Evolutionary conservation across 2,888 invertebrate species (phyloP), one percentile per base, ranked within the genome.

Genomic region (Diloba caeruleocephala): DNA sequence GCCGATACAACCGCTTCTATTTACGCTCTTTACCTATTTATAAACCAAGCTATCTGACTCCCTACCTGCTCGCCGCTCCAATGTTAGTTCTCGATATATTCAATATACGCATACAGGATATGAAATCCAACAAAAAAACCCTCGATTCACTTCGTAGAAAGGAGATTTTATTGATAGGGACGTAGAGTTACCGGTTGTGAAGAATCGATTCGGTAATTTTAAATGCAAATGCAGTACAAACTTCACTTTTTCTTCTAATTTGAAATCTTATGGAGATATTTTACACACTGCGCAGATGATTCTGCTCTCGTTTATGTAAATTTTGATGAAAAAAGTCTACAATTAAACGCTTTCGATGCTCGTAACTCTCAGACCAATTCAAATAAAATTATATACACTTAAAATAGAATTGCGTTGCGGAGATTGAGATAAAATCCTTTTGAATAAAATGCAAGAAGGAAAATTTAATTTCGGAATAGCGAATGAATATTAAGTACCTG

Each of bases 21-120:
- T 92, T 92, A 90, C 88, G 89, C 88, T 90, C 85, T 85, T 92
- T 91, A 92, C 90, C 91, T 92, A 92, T 93, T 92, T 93, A 92
- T 93, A 92, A 88, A 84, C 81, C 82, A 79, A 81, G 78, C 79
- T 87, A 87, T 87, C 86, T 77, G 76, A 79, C 84, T 87, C 81
- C 82, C 88, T 90, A 92, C 92, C 90, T 92, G 89, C 79, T 77
- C 78, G 36, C 68, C 56, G 74, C 59, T 76, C 67, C 72, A 76
- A 71, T 81, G 71, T 70, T 76, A 62, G 70, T 60, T 76, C 69
- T 74, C 66, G 50, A 71, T 70, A 66, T 63, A 65, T 56, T 65
- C 38, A 54, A 44, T 64, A 67, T 46, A 67, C 65, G 66, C 56
- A 70, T 55, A 21, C 3, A 5, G 48, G 54, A 61, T 68, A 65